Evolutionary conservation across 2,797 vertebrate species (phyloP), one percentile per base, ranked within the genome.

Genomic region (Neostethus bicornis): DNA sequence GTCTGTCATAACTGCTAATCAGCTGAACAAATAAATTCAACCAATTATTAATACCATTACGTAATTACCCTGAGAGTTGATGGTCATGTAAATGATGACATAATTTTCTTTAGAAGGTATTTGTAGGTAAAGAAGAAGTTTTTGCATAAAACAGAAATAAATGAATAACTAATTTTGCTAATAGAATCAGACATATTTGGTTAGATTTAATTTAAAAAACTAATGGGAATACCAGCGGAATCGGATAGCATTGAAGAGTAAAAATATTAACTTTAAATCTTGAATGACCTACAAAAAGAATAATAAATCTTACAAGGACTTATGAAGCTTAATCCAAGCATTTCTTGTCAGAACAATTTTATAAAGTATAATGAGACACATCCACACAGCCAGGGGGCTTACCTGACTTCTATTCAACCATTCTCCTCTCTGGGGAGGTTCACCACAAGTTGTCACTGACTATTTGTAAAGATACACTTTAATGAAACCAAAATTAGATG

Each of bases 401-500:
- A 12, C 8, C 41, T 31, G 26, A 44, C 19, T 52, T 39, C 28
- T 37, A 10, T 52, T 29, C 28, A 69, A 34, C 19, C 0, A 10
- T 45, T 53, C n/a, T 69, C 45, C 39, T 54, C 32, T 16, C 16
- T 28, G 16, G 24, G 19, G 3, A 35, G 66, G 39, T 61, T 75
- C 42, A 65, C 24, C 0, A 4, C 2, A 1, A 59, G 60, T 53
- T 65, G 54, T 46, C 43, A 46, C 26, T 17, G 45, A 34, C 25
- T 41, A 49, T 48, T 39, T 51, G 49, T 29, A 70, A 61, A 70
- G 38, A 67, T 60, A 45, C 50, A 49, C 51, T 58, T 67, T 61
- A 13, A 58, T 47, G 48, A 7, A 26, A 2, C 35, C 14, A n/a
- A 53, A 77, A 55, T 57, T 64, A 77, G 50, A 64, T n/a, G 35